A percentile compares a stretch with the other conserved stretches of the same genome.
Evolutionary conservation across 92 coral and sea anemone genomes (phyloP).

Genomic region (Phenganax subtilis): DNA sequence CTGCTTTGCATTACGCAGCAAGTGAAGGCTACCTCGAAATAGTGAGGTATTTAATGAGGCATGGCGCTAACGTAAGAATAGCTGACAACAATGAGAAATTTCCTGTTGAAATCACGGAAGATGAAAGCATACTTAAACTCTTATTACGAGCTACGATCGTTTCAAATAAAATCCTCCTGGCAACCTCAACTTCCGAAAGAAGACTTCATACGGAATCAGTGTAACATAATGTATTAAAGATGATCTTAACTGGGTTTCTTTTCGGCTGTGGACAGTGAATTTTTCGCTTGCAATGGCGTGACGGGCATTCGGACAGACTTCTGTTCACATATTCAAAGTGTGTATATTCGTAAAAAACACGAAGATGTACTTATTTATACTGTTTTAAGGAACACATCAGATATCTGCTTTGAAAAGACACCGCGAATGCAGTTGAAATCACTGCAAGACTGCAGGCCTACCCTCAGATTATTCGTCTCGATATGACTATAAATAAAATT

Average conservation of each 20-base stretch:
- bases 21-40: constrained; percentile 87
- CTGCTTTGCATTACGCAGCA: constrained; percentile 86
- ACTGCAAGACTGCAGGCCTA: too few species aligned
- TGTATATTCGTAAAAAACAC: too few species aligned
- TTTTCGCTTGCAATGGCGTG: too few species aligned
- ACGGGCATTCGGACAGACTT: too few species aligned
- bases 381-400: too few species aligned
- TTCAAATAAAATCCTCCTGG: constrained; percentile 6
- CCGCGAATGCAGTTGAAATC: too few species aligned
- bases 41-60: constrained; percentile 67
- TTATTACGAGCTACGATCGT: constrained; percentile 68
- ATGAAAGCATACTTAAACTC: constrained; percentile 61
- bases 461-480: too few species aligned
- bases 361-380: too few species aligned
- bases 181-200: background rate
- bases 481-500: too few species aligned
- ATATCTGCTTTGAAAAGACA: too few species aligned
- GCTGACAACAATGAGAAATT: constrained; percentile 74
- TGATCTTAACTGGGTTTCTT: background rate
- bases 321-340: too few species aligned
- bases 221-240: background rate
- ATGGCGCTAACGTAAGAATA: constrained; percentile 76
- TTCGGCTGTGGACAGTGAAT: background rate
- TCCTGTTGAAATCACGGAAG: constrained; percentile 86
- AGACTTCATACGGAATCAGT: background rate